Percentiles rank a stretch among this genome's conserved stretches.
Evolutionary conservation across 2,797 vertebrate genomes (phyloP).

Genomic region (Astyanax mexicanus): DNA sequence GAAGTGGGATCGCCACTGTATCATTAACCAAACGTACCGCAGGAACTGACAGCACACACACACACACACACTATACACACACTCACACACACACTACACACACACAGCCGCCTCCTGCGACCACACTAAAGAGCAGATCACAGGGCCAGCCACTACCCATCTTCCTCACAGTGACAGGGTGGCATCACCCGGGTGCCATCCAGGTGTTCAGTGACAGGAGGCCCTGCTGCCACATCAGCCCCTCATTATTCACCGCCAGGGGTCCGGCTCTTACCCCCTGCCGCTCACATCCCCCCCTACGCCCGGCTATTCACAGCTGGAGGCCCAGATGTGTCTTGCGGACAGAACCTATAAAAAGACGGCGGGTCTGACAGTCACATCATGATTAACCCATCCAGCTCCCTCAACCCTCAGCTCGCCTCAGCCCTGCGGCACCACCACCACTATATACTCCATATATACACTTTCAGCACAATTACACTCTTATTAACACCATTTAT

Average conservation of each 20-base stretch:
- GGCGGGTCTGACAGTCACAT: background rate
- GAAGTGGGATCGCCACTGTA: slow-evolving; percentile 4
- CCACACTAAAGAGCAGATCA: slow-evolving; percentile 49
- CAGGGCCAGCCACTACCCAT: slow-evolving; percentile 37
- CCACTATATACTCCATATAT: too few relatives aligned
- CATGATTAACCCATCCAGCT: slow-evolving; percentile 1
- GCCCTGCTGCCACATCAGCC: slow-evolving; percentile 25
- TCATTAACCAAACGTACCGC: slow-evolving; percentile 28
- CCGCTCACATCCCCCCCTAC: background rate
- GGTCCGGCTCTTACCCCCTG: slow-evolving; percentile 14
- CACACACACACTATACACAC: slow-evolving; percentile 28
- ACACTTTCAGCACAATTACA: too few relatives aligned
- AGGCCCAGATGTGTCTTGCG: slow-evolving; percentile 25
- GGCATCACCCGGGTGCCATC: slow-evolving; percentile 29
- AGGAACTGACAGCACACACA: slow-evolving; percentile 17
- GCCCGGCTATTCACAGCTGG: slow-evolving; percentile 37
- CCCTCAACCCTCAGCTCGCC: too few relatives aligned
- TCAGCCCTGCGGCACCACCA: too few relatives aligned
- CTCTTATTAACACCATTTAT: too few relatives aligned
- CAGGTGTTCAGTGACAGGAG: slow-evolving; percentile 52
- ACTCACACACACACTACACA: slow-evolving; percentile 24
- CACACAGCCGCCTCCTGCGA: background rate
- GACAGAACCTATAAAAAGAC: slow-evolving; percentile 20
- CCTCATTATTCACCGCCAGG: slow-evolving; percentile 51
- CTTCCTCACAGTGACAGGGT: slow-evolving; percentile 48